Percentiles rank a stretch among this genome's conserved stretches.
Conservation (phyloP, 1,140 invertebrate genomes). For the Episyrphus balteatus region DNA sequence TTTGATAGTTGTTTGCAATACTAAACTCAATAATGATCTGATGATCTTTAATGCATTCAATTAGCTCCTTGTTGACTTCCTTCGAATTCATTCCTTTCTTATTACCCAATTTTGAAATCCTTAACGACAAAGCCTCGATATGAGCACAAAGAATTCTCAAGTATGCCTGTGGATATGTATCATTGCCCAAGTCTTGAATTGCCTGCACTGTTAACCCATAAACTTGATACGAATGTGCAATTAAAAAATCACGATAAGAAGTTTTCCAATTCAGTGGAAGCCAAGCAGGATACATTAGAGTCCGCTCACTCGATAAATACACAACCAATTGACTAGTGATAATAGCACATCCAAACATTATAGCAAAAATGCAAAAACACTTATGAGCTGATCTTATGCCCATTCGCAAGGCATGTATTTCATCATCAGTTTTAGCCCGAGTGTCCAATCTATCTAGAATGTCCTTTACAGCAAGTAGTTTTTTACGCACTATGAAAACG, state of each 20-base stretch:
- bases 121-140: constrained; percentile 14
- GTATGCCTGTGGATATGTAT: constrained; percentile 21
- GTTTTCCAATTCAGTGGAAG: constrained; percentile 19
- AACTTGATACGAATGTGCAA: constrained; percentile 3
- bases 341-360: not conserved
- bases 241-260: not conserved
- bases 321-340: constrained; percentile 5
- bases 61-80: not conserved
- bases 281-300: constrained; percentile 16
- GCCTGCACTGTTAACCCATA: not conserved
- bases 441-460: constrained; percentile 14
- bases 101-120: constrained; percentile 9
- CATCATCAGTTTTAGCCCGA: constrained; percentile 1
- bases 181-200: constrained; percentile 1
- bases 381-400: constrained; percentile 2
- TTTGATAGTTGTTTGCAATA: too few species aligned
- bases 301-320: constrained; percentile 7
- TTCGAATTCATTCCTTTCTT: not conserved
- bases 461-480: constrained; percentile 5
- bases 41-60: constrained; percentile 18
- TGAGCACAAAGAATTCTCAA: constrained; percentile 20
- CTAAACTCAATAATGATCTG: constrained; percentile 7
- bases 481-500: constrained; percentile 1
- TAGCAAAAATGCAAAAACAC: not conserved
- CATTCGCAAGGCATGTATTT: not conserved